phyloP scores from a whole-genome alignment of 2,113 vertebrate genomes.

The Triplophysa rosa region DNA sequence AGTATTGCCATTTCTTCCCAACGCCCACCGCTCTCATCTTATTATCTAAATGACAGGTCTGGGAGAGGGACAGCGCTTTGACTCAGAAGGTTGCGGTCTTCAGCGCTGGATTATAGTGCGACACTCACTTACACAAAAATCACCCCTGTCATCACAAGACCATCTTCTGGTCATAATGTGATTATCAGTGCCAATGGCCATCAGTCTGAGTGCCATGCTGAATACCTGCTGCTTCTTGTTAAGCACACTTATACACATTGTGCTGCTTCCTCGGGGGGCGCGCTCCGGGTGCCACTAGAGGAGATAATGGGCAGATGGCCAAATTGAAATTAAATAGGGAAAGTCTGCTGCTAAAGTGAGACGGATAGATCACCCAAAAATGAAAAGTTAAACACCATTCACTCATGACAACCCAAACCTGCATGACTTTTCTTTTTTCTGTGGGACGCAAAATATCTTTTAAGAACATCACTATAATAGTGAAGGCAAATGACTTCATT shows the following conservation, averaged over 20 bases:
- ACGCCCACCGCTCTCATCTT: constrained; percentile 37
- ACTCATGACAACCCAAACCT: too few relatives aligned
- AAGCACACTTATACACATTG: constrained; percentile 11
- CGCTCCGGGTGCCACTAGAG: constrained; percentile 12
- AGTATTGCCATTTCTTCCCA: constrained; percentile 2
- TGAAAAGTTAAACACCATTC: too few relatives aligned
- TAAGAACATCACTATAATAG: too few relatives aligned
- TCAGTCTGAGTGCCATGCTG: constrained; percentile 24
- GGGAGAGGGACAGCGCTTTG: constrained; percentile 34
- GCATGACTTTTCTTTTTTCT: too few relatives aligned
- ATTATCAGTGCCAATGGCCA: constrained; percentile 37
- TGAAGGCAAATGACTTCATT: too few relatives aligned
- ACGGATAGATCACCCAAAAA: too few relatives aligned
- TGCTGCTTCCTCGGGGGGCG: constrained; percentile 29
- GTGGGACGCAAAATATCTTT: too few relatives aligned
- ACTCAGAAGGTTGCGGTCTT: constrained; percentile 22
- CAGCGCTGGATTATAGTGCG: constrained; percentile 36
- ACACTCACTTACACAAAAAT: constrained; percentile 11
- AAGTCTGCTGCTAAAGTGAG: neutral
- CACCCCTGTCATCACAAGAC: constrained; percentile 15
- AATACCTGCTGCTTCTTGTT: constrained; percentile 29
- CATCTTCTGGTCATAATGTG: constrained; percentile 30
- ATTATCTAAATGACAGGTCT: constrained; percentile 48
- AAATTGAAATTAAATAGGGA: constrained; percentile 38
- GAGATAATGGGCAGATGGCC: constrained; percentile 31